Conservation (phyloP, 2,113 vertebrate species). For the Callionymus lyra region DNA sequence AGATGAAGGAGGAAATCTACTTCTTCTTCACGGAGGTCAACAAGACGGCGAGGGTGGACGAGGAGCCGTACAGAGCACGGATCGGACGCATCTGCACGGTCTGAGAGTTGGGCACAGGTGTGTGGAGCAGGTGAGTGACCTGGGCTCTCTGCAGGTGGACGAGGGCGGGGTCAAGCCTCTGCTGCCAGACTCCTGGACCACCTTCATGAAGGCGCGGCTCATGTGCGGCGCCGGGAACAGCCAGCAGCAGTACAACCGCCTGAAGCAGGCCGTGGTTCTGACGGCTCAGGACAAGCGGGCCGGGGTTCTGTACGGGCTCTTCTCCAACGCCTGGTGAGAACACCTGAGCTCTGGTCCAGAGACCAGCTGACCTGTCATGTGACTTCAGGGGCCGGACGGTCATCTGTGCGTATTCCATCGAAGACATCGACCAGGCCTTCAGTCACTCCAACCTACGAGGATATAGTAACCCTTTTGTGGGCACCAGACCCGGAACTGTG, state of each 20-base stretch:
- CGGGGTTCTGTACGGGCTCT: constrained; percentile 69
- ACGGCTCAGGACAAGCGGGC: constrained; percentile 53
- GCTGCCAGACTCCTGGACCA: constrained; percentile 67
- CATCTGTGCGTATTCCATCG: constrained; percentile 71
- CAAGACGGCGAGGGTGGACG: constrained; percentile 59
- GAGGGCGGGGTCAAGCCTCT: constrained; percentile 62
- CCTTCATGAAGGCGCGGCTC: constrained; percentile 70
- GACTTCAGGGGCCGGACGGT: constrained; percentile 64
- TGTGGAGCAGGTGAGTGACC: background rate
- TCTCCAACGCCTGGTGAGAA: constrained; percentile 70
- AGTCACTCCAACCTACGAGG: constrained; percentile 66
- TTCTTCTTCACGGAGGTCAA: constrained; percentile 77
- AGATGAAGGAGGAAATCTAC: constrained; percentile 68
- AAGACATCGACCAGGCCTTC: constrained; percentile 67
- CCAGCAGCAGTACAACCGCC: constrained; percentile 70
- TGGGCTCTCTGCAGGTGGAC: constrained; percentile 51
- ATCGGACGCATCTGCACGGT: constrained; percentile 72
- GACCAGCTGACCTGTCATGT: no score
- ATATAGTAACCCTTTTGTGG: constrained; percentile 52
- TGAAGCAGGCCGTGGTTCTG: constrained; percentile 65
- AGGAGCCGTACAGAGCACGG: constrained; percentile 67
- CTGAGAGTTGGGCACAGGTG: no score
- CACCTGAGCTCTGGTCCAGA: background rate
- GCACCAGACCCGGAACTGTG: constrained; percentile 63
- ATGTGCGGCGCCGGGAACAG: constrained; percentile 66